Evolutionary conservation across 2,888 invertebrate species (phyloP).

Genomic region (Nephrocerus scutellatus): DNA sequence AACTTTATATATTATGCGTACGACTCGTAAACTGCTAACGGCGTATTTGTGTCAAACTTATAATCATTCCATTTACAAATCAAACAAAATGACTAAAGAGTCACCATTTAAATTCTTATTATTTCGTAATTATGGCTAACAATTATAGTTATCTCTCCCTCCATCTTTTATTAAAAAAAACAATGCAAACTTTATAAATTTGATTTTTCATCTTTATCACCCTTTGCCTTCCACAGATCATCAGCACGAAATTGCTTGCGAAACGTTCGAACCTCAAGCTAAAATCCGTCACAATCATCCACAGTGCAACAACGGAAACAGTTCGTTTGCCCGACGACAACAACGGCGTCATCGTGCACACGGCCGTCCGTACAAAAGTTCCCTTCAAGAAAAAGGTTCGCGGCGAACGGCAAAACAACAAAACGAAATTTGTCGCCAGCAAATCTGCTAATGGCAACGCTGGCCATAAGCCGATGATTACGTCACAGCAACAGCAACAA

Average conservation of each 20-base stretch:
- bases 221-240: constrained; percentile 54
- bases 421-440: constrained; percentile 41
- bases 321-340: constrained; percentile 73
- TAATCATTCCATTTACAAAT: too few relatives aligned
- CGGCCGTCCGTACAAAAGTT: constrained; percentile 77
- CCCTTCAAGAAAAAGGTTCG: constrained; percentile 78
- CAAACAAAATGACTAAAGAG: too few relatives aligned
- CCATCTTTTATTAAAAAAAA: too few relatives aligned
- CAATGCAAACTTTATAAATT: too few relatives aligned
- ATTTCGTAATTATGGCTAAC: too few relatives aligned
- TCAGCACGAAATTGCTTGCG: constrained; percentile 73
- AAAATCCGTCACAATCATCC: constrained; percentile 82
- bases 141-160: too few relatives aligned
- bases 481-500: constrained; percentile 17
- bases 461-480: constrained; percentile 7
- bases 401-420: constrained; percentile 38
- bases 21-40: too few relatives aligned
- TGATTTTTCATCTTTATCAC: not conserved
- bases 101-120: too few relatives aligned
- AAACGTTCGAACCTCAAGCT: constrained; percentile 73
- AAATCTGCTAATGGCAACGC: constrained; percentile 34
- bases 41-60: too few relatives aligned
- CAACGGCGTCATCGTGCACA: constrained; percentile 73
- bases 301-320: constrained; percentile 83
- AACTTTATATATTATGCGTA: too few relatives aligned